Conservation (phyloP, 2,797 vertebrate species). For the Phrynocephalus forsythii region DNA sequence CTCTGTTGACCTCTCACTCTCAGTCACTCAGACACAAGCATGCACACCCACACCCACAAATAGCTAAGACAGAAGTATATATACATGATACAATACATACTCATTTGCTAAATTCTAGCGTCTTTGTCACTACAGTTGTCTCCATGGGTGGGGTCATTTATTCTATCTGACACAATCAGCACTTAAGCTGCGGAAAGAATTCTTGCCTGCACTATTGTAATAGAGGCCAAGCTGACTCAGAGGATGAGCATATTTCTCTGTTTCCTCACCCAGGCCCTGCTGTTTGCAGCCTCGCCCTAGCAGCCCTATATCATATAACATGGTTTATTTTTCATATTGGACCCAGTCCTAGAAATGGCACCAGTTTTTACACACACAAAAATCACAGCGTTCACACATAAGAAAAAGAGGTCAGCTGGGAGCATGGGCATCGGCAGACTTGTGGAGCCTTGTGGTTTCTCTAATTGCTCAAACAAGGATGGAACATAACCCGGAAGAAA, state of each 20-base stretch:
- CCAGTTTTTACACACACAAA: too few species aligned
- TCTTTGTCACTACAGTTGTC: not conserved
- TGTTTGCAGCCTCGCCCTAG: not conserved
- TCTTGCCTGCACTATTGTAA: not conserved
- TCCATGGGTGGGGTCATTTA: not conserved
- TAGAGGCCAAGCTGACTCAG: not conserved
- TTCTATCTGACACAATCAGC: not conserved
- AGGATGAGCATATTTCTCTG: not conserved
- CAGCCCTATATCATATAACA: not conserved
- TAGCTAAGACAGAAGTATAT: not conserved
- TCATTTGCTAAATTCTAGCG: not conserved
- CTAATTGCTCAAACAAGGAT: too few species aligned
- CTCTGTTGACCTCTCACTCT: not conserved
- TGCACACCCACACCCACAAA: not conserved
- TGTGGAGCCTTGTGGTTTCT: too few species aligned
- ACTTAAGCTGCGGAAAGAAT: not conserved
- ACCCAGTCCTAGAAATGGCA: not conserved
- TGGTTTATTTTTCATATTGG: not conserved
- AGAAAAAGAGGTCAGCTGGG: too few species aligned
- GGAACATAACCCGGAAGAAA: too few species aligned
- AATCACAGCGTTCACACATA: too few species aligned
- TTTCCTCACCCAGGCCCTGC: not conserved
- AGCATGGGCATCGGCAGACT: too few species aligned
- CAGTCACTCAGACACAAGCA: not conserved
- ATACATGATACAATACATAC: not conserved